Percentiles rank a stretch among this genome's conserved stretches.
These are phyloP conservation scores for Trigoniulus corallinus DNA, from an alignment of 1,140 invertebrate species.

Conservation along the genomic window DNA sequence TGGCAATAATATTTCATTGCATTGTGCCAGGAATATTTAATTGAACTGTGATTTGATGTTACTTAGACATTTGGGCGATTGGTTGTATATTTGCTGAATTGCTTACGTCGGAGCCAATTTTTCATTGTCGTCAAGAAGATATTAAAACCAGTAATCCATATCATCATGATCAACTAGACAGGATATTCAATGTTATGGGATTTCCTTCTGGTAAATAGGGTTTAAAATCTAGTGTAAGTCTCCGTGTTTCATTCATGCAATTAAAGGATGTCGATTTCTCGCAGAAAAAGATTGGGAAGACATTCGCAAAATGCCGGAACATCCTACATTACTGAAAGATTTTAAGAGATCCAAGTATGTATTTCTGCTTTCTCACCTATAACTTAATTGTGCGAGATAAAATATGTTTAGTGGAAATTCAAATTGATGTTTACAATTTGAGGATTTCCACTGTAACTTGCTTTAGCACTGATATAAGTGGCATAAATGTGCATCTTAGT, in stretches of 20 bases:
- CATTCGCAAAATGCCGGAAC: conserved; percentile 99
- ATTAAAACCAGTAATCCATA: conserved; percentile 99
- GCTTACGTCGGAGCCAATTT: conserved; percentile 95
- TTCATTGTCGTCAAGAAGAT: conserved; percentile 98
- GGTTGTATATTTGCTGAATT: conserved; percentile 99
- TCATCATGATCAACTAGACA: conserved; percentile 97
- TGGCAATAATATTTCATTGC: not conserved
- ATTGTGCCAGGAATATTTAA: not conserved
- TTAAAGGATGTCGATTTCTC: conserved; percentile 9
- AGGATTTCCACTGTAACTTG: too few relatives aligned
- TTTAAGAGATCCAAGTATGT: conserved; percentile 88
- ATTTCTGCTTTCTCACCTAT: not conserved
- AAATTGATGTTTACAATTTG: too few relatives aligned
- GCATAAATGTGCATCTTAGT: too few relatives aligned
- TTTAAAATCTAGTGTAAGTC: conserved; percentile 1
- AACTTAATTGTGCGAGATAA: not conserved
- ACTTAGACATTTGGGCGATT: conserved; percentile 99
- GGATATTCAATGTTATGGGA: conserved; percentile 99
- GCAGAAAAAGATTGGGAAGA: conserved; percentile 98
- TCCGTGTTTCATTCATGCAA: not conserved
- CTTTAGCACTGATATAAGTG: too few relatives aligned
- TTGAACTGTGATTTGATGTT: conserved; percentile 15
- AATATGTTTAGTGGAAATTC: too few relatives aligned
- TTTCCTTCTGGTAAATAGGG: conserved; percentile 54
- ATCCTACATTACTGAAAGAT: conserved; percentile 87